Base-by-base conservation (phyloP, 2,888 invertebrate genomes). In the Morpho deidamia region DNA sequence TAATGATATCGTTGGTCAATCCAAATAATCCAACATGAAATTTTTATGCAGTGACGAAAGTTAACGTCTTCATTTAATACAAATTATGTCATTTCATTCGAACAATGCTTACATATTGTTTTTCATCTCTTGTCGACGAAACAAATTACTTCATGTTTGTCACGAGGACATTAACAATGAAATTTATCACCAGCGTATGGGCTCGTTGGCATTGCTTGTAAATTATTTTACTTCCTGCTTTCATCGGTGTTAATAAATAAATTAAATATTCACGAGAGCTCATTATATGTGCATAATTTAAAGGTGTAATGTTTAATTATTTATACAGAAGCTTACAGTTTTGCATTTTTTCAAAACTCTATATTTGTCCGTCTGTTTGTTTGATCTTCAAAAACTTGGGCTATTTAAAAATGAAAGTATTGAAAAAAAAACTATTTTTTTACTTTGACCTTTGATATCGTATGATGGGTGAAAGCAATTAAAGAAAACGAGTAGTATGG, bases 131-230 rank as follows among this genome's bases (percentile, higher is more conserved):
- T 80, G 77, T 78, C 79, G 74, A 70, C 70, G 58, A 71, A 83
- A 87, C 81, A 83, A 85, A 86, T 86, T 84, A 77, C 83, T 84
- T 83, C 74, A 83, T 83, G 83, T 86, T 82, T 84, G 78, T 78
- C 74, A 66, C 71, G 70, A 66, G 67, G 69, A 74, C 72, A 78
- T 83, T 81, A 80, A 76, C 75, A 78, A 70, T 71, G 72, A 74
- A 74, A 83, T 85, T 82, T 83, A 83, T 85, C 74, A 83, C 78
- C 77, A 74, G 76, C 65, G 72, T 75, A 72, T 75, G 70, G 71
- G 65, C 62, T 65, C 67, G 67, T 65, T 71, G 70, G 66, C 71
- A 73, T 71, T 73, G 74, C 74, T 78, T 72, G 70, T 55, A 56
- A 60, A 60, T 59, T 55, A 55, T 63, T 59, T 58, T 52, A 52